Percentiles rank a stretch among this genome's conserved stretches.
Conservation (phyloP, 2,113 vertebrate genomes). For the Nyctereutes procyonoides region DNA sequence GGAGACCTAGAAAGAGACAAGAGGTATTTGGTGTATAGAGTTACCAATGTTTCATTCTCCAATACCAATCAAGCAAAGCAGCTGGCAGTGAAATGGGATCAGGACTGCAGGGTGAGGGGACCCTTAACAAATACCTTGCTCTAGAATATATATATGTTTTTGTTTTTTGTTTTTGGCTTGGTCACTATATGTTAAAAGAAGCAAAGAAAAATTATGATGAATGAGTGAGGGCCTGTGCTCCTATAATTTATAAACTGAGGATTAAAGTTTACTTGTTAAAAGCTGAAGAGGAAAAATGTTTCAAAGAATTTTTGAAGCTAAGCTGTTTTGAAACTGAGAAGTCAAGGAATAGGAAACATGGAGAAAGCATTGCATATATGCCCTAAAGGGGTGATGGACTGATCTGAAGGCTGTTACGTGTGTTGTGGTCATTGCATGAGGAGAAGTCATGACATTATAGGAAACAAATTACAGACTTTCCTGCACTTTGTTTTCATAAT, state of each 20-base stretch:
- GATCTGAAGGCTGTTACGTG: background rate
- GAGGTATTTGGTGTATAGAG: background rate
- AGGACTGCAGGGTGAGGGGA: background rate
- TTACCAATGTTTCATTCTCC: background rate
- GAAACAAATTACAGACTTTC: constrained; percentile 7
- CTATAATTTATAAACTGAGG: background rate
- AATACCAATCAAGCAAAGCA: background rate
- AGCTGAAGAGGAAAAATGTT: constrained; percentile 24
- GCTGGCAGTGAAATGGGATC: background rate
- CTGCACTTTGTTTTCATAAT: background rate
- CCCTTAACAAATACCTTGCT: background rate
- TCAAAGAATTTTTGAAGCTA: constrained; percentile 41
- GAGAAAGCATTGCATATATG: background rate
- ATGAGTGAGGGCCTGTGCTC: background rate
- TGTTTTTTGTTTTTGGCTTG: background rate
- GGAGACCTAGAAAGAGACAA: background rate
- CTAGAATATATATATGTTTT: background rate
- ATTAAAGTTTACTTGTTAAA: constrained; percentile 49
- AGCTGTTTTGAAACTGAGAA: constrained; percentile 45
- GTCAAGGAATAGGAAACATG: background rate
- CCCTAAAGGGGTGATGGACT: background rate
- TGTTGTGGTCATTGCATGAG: background rate
- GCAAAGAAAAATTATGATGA: background rate
- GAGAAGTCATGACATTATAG: background rate
- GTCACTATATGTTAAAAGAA: background rate